These are phyloP conservation scores for Pseudomyrmex cubaensis DNA, from an alignment of 1,140 invertebrate genomes.

Conservation along the genomic window DNA sequence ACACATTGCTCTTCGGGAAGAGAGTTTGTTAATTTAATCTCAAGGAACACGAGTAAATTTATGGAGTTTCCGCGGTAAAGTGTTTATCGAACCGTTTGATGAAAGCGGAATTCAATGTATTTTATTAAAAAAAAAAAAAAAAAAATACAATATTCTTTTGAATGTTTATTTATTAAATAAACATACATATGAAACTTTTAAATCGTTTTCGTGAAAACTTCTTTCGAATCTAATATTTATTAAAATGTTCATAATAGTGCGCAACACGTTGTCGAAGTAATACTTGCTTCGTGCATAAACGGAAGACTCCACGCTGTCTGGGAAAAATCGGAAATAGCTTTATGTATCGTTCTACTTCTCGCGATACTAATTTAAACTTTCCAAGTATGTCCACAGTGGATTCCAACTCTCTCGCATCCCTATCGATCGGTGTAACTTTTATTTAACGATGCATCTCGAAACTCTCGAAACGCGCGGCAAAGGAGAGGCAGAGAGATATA, in stretches of 20 bases:
- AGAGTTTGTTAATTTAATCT: constrained; percentile 25
- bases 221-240: neutral
- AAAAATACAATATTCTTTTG: no score
- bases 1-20: neutral
- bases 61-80: neutral
- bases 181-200: neutral
- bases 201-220: neutral
- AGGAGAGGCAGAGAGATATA: constrained; percentile 7
- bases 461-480: neutral
- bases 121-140: neutral
- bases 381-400: constrained; percentile 12
- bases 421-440: constrained; percentile 48
- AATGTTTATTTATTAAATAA: no score
- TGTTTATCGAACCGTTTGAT: neutral
- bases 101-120: neutral
- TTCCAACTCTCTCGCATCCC: neutral
- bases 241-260: neutral
- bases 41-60: constrained; percentile 11
- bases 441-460: constrained; percentile 37
- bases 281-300: neutral
- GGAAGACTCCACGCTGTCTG: neutral
- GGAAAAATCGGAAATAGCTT: constrained; percentile 6
- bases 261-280: neutral
- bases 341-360: constrained; percentile 15
- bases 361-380: constrained; percentile 60